phyloP scores from a whole-genome alignment of 2,888 invertebrate genomes.

The Dasypogon diadema region DNA sequence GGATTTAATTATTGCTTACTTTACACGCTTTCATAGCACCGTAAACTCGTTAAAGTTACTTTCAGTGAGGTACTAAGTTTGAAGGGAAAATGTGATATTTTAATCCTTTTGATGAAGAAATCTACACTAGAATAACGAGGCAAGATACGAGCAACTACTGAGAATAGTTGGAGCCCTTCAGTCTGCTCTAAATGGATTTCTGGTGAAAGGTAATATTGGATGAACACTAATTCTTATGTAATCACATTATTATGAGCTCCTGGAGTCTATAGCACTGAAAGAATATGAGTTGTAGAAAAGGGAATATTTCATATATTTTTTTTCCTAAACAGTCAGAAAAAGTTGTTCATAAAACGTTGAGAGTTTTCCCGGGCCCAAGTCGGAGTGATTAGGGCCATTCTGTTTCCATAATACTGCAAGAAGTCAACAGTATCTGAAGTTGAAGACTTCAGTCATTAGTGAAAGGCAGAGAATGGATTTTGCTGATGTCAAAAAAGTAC shows the following conservation, averaged over 20 bases:
- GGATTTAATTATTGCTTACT: conserved; percentile 39
- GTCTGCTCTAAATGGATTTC: conserved; percentile 25
- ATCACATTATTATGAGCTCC: too few species aligned
- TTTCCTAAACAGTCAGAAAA: too few species aligned
- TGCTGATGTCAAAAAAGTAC: too few species aligned
- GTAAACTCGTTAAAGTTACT: conserved; percentile 27
- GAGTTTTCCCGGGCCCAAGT: too few species aligned
- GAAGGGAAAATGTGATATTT: conserved; percentile 9
- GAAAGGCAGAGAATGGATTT: not conserved
- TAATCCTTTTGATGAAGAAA: conserved; percentile 29
- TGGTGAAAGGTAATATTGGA: not conserved
- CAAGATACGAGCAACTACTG: too few species aligned
- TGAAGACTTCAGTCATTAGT: not conserved
- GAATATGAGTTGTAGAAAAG: too few species aligned
- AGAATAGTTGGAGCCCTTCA: not conserved
- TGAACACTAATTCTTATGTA: too few species aligned
- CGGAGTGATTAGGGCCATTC: too few species aligned
- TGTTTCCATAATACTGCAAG: not conserved
- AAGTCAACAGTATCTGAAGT: not conserved
- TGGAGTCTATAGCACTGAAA: too few species aligned
- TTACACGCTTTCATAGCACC: conserved; percentile 19
- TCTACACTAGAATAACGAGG: conserved; percentile 2
- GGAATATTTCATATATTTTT: too few species aligned
- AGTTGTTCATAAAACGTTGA: too few species aligned
- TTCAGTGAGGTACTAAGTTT: conserved; percentile 18